Evolutionary conservation across 2,888 invertebrate species (phyloP), one percentile per base, ranked within the genome.

Genomic region (Phymatocera aterrima): DNA sequence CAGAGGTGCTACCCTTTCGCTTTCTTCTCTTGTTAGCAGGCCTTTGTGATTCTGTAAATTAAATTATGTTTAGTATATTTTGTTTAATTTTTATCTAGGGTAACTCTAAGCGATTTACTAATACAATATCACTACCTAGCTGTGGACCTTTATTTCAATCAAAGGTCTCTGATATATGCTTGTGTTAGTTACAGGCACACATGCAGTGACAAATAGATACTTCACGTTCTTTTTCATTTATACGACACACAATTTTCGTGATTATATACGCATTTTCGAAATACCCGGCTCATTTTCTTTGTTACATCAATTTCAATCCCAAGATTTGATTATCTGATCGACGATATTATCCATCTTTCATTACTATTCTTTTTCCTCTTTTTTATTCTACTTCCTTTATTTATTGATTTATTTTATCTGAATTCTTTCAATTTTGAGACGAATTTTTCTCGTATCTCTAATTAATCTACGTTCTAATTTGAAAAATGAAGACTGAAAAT

Each of bases 1-100:
- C 96, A 10, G 97, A 96, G 83, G 95, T 94, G 86, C 97, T 97
- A 79, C 97, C 97, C 93, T 99, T 99, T 91, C 98, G 94, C 94
- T 99, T 99, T 93, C 98, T 95, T 85, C 99, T 93, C 92, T 99
- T 99, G 91, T 96, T 98, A 79, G 98, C 96, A 81, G 98, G 98
- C 90, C 98, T 94, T 91, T 97, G 97, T 28, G 98, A 96, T 91
- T 99, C 99, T 96, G 93, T 24, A 91, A 79, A 70, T 61, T 60
- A 75, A 12, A 74, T 24, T 34, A 72, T 68, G 18, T 64, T 78
- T 28, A 78, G 54, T 82, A 80, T 81, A 81, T 24, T 6, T 34
- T 61, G 37, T 78, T 18, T 0, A 18, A 34, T 12, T 48, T 31
- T 10, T 1, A 48, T 12, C 68, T 74, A 78, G 40, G 48, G 78